These are phyloP conservation scores for Rhyacophila evoluta DNA, from an alignment of 2,888 invertebrate species.

Conservation along the genomic window DNA sequence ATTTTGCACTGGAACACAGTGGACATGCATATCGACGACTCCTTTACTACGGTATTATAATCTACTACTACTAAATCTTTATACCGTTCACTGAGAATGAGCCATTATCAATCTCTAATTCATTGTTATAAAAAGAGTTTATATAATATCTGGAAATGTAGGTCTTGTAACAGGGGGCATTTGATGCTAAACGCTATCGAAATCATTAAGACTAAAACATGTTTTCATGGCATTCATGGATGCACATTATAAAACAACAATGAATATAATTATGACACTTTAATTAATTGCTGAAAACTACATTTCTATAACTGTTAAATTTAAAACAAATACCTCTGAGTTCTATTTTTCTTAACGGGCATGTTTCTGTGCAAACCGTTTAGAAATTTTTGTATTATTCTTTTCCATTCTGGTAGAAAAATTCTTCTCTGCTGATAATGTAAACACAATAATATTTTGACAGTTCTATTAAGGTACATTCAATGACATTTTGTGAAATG, in stretches of 20 bases:
- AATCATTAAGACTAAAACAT: too few species aligned
- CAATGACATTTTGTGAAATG: too few species aligned
- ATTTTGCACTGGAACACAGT: too few species aligned
- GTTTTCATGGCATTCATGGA: background rate
- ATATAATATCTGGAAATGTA: too few species aligned
- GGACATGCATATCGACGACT: too few species aligned
- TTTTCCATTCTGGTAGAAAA: background rate
- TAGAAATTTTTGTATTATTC: background rate
- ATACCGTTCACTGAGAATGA: too few species aligned
- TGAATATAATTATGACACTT: background rate
- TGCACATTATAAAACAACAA: background rate
- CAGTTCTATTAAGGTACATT: background rate
- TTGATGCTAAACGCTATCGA: too few species aligned
- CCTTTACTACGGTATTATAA: too few species aligned
- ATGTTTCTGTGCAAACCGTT: background rate
- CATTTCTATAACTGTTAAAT: background rate
- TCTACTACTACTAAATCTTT: too few species aligned
- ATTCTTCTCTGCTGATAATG: background rate
- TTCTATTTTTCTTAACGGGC: conserved; percentile 33
- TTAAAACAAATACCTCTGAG: conserved; percentile 27
- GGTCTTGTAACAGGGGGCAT: too few species aligned
- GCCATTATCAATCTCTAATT: too few species aligned
- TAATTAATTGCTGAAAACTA: background rate
- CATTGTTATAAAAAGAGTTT: too few species aligned
- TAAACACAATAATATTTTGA: background rate